A percentile compares a stretch with the other conserved stretches of the same genome.
Conservation (phyloP, 2,888 invertebrate genomes). For the Mythimna albipuncta region DNA sequence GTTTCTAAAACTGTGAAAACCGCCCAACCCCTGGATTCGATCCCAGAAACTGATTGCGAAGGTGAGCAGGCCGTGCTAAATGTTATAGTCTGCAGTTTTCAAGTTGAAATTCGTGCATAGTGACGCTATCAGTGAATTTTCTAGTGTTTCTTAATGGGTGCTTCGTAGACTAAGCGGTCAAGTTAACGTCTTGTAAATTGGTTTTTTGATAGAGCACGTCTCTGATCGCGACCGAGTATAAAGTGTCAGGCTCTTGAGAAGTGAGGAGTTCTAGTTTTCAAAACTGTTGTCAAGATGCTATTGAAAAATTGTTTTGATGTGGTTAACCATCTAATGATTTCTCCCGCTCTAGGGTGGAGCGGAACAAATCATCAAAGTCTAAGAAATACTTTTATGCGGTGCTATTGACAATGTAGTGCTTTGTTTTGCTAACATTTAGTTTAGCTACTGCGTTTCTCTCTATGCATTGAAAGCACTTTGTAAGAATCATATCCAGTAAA, state of each 20-base stretch:
- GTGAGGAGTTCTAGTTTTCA: constrained; percentile 12
- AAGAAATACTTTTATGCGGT: too few species aligned
- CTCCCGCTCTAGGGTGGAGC: too few species aligned
- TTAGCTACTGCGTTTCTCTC: neutral
- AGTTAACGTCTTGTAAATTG: constrained; percentile 48
- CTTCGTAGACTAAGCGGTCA: constrained; percentile 19
- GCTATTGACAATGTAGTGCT: neutral
- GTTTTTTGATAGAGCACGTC: constrained; percentile 58
- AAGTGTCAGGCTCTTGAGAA: constrained; percentile 34
- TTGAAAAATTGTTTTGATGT: neutral
- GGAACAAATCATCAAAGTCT: too few species aligned
- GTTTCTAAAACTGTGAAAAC: constrained; percentile 24
- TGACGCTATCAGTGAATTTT: constrained; percentile 8
- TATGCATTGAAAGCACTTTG: neutral
- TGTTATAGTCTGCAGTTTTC: neutral
- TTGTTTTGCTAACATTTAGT: neutral
- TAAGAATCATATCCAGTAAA: neutral
- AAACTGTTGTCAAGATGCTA: constrained; percentile 9
- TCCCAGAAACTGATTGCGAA: constrained; percentile 1
- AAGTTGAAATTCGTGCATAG: neutral
- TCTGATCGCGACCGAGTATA: constrained; percentile 31
- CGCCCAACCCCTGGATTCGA: neutral
- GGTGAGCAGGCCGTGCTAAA: constrained; percentile 12
- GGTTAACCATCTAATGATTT: too few species aligned
- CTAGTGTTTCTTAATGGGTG: constrained; percentile 38